A percentile compares a stretch with the other conserved stretches of the same genome.
Conservation (phyloP, 2,797 vertebrate genomes). For the Cetoscarus ocellatus region DNA sequence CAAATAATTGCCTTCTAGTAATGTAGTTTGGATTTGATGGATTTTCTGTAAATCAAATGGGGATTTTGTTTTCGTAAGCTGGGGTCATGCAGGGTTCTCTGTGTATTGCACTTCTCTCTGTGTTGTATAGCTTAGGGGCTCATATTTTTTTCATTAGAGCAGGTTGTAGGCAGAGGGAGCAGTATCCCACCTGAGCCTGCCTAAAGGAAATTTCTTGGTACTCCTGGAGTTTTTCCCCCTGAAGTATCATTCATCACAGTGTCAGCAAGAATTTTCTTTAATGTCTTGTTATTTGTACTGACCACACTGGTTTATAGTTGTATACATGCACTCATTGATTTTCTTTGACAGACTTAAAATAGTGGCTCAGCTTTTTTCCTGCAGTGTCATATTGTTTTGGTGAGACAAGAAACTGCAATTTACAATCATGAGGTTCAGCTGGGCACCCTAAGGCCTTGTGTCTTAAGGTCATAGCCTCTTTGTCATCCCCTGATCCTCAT, state of each 20-base stretch:
- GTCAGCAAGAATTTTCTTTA: constrained; percentile 5
- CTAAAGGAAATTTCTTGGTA: constrained; percentile 15
- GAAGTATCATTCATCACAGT: constrained; percentile 13
- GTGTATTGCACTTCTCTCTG: constrained; percentile 20
- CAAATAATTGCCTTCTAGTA: constrained; percentile 37
- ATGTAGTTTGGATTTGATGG: constrained; percentile 53
- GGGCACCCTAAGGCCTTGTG: not conserved
- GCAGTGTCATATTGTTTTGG: not conserved
- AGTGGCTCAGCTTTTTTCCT: not conserved
- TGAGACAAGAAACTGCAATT: not conserved
- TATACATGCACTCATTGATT: constrained; percentile 1
- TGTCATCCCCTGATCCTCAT: not conserved
- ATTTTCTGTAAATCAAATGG: constrained; percentile 75
- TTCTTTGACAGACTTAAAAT: constrained; percentile 3
- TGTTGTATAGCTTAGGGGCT: constrained; percentile 43
- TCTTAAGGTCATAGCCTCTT: not conserved
- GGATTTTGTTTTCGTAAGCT: constrained; percentile 75
- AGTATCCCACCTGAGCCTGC: constrained; percentile 11
- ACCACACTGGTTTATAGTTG: not conserved
- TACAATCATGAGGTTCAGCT: not conserved
- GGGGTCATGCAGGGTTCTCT: constrained; percentile 29
- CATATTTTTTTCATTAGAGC: constrained; percentile 51
- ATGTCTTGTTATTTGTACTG: constrained; percentile 3
- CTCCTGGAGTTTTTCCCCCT: constrained; percentile 5
- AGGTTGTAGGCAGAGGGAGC: constrained; percentile 18